Conservation (phyloP, 2,888 invertebrate species). For the Ichneumon xanthorius region DNA sequence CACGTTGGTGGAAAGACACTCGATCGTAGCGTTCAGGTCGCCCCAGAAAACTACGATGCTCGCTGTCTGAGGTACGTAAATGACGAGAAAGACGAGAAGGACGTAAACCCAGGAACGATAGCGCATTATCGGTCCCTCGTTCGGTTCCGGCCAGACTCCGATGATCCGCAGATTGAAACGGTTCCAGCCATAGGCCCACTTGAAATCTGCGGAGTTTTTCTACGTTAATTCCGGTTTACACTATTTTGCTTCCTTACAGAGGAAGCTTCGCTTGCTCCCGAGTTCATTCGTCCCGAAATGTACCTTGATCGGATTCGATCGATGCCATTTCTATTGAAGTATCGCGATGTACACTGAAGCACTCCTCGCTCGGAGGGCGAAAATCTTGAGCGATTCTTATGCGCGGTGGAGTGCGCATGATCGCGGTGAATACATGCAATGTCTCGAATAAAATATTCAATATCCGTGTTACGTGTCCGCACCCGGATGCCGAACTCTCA, state of each 20-base stretch:
- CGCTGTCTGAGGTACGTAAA: conserved; percentile 61
- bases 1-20: conserved; percentile 72
- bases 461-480: background rate
- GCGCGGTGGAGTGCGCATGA: conserved; percentile 13
- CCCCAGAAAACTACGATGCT: conserved; percentile 56
- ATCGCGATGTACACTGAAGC: conserved; percentile 3
- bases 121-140: conserved; percentile 44
- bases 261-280: background rate
- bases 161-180: conserved; percentile 70
- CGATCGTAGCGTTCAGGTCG: conserved; percentile 69
- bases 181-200: conserved; percentile 74
- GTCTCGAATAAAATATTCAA: conserved; percentile 28
- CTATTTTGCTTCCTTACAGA: background rate
- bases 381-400: background rate
- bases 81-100: conserved; percentile 49
- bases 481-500: conserved; percentile 2
- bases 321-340: conserved; percentile 4
- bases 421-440: conserved; percentile 5
- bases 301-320: conserved; percentile 29
- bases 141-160: conserved; percentile 75
- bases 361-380: conserved; percentile 2
- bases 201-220: conserved; percentile 55
- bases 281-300: background rate
- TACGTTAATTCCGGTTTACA: background rate
- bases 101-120: conserved; percentile 46